These are phyloP conservation scores for Lindbergichthys nudifrons DNA, from an alignment of 2,797 vertebrate genomes.

Conservation along the genomic window DNA sequence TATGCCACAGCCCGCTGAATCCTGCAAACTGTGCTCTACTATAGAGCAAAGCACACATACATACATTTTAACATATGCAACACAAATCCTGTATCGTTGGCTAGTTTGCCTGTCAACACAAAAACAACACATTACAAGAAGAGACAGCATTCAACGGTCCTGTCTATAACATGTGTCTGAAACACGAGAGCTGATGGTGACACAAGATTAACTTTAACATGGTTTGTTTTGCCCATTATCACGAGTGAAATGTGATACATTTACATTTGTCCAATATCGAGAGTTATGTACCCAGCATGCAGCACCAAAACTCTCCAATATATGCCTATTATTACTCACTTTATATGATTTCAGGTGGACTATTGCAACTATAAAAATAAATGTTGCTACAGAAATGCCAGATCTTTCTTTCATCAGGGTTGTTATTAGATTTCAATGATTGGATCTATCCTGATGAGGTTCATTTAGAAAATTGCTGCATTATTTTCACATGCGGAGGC, in stretches of 20 bases:
- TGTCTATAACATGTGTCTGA: not conserved
- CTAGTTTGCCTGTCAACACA: not conserved
- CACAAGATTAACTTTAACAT: not conserved
- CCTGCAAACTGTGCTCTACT: not conserved
- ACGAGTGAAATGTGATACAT: not conserved
- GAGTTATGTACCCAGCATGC: not conserved
- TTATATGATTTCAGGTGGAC: not conserved
- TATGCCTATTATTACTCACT: not conserved
- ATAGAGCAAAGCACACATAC: not conserved
- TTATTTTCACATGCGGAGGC: not conserved
- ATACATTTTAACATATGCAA: not conserved
- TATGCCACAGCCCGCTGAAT: conserved; percentile 72
- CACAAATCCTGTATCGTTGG: not conserved
- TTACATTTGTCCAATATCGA: not conserved
- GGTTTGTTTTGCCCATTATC: not conserved
- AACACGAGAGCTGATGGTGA: not conserved
- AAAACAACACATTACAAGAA: not conserved
- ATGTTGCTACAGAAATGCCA: too few species aligned
- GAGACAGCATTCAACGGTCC: not conserved
- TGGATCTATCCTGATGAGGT: not conserved
- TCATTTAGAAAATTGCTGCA: not conserved
- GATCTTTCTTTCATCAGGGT: too few species aligned
- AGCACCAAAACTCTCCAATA: conserved; percentile 11
- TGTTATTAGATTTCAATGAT: too few species aligned
- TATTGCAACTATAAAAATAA: not conserved